phyloP scores from a whole-genome alignment of 2,113 vertebrate genomes.

The Actenoides lindsayi region DNA sequence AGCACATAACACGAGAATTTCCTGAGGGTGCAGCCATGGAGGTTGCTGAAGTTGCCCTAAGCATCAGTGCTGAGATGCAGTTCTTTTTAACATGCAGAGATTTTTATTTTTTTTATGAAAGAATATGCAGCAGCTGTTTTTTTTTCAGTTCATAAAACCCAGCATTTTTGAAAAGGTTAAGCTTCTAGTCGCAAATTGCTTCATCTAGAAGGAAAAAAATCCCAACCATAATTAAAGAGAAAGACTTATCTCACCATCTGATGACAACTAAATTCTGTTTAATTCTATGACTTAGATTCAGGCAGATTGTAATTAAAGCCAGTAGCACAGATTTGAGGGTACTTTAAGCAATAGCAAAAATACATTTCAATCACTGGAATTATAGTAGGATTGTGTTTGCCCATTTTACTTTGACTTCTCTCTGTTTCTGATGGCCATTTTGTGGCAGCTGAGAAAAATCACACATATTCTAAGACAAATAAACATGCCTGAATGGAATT shows the following conservation, averaged over 20 bases:
- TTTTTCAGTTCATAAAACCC: not conserved
- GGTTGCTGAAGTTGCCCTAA: not conserved
- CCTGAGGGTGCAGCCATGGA: not conserved
- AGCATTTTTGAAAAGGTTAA: not conserved
- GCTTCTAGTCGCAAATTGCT: not conserved
- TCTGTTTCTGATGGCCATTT: not conserved
- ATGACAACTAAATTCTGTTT: not conserved
- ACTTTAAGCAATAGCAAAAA: not conserved
- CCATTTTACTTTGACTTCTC: not conserved
- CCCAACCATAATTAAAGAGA: not conserved
- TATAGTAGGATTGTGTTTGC: not conserved
- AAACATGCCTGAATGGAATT: not conserved
- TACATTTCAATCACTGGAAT: not conserved
- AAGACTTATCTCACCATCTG: not conserved
- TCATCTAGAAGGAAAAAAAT: not conserved
- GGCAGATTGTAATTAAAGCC: not conserved
- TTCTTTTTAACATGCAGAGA: not conserved
- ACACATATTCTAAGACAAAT: not conserved
- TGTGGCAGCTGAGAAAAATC: constrained; percentile 18
- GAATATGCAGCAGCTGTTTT: not conserved
- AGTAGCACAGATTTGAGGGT: not conserved
- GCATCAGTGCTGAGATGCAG: not conserved
- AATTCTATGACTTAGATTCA: not conserved
- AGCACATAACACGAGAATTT: not conserved
- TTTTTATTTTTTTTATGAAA: not conserved